Conservation (phyloP, 1,140 invertebrate genomes). For the Drosophila ficusphila region DNA sequence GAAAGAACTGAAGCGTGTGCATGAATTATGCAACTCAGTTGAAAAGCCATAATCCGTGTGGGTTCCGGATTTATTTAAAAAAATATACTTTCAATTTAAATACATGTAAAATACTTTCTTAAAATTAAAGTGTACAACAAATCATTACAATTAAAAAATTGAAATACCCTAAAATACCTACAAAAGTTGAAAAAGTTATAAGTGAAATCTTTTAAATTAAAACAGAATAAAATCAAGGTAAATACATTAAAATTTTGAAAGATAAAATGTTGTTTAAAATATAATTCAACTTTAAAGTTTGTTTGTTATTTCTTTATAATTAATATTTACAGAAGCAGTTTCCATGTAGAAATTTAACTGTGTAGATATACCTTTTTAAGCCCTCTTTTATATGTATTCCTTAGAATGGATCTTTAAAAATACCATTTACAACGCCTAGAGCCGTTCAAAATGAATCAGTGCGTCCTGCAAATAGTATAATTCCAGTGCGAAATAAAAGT, state of each 20-base stretch:
- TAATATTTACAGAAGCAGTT: too few species aligned
- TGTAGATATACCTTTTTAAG: not conserved
- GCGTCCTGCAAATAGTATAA: constrained; percentile 6
- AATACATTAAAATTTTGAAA: too few species aligned
- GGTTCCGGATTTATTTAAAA: not conserved
- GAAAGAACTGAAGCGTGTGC: constrained; percentile 9
- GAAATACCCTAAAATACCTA: too few species aligned
- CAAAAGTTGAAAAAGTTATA: too few species aligned
- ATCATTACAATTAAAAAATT: too few species aligned
- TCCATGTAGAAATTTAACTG: not conserved
- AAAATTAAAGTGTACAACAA: too few species aligned
- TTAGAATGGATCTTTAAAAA: not conserved
- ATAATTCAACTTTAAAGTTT: too few species aligned
- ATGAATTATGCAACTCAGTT: not conserved
- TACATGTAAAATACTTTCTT: not conserved
- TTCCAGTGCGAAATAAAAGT: constrained; percentile 8
- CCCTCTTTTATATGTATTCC: not conserved
- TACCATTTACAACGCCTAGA: not conserved
- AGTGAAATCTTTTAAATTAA: too few species aligned
- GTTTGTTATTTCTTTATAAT: too few species aligned
- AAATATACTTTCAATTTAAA: not conserved
- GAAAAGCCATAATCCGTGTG: not conserved
- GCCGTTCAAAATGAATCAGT: not conserved
- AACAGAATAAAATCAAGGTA: too few species aligned
- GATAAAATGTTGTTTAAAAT: too few species aligned